These are phyloP conservation scores for Tipula unca DNA, from an alignment of 2,888 invertebrate genomes.

Conservation along the genomic window DNA sequence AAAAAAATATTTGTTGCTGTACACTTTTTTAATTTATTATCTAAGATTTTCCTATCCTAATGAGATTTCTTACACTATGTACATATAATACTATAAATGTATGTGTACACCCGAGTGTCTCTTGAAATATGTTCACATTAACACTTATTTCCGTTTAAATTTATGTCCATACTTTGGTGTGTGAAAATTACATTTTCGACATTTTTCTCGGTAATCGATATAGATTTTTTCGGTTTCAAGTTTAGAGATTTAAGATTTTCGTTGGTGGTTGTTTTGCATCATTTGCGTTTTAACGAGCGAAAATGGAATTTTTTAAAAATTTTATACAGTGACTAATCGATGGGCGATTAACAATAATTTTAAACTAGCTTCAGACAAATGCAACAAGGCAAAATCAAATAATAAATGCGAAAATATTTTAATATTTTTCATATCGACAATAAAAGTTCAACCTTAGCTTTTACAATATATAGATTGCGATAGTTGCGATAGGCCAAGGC, in stretches of 20 bases:
- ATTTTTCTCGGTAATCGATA: not conserved
- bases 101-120: not conserved
- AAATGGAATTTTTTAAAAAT: not conserved
- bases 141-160: not conserved
- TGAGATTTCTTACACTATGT: not conserved
- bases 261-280: not conserved
- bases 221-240: not conserved
- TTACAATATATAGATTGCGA: too few relatives aligned
- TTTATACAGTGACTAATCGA: not conserved
- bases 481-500: too few relatives aligned
- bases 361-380: too few relatives aligned
- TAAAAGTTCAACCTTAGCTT: too few relatives aligned
- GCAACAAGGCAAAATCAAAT: too few relatives aligned
- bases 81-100: not conserved
- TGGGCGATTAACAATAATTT: too few relatives aligned
- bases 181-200: not conserved
- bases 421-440: too few relatives aligned
- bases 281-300: not conserved
- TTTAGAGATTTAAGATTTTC: not conserved
- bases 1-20: not conserved
- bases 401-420: too few relatives aligned
- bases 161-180: not conserved
- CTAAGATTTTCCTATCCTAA: not conserved
- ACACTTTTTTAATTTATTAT: constrained; percentile 14
- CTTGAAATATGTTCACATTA: not conserved